Base-by-base conservation (phyloP, 1,140 invertebrate genomes). In the Lasaia peninsularis region DNA sequence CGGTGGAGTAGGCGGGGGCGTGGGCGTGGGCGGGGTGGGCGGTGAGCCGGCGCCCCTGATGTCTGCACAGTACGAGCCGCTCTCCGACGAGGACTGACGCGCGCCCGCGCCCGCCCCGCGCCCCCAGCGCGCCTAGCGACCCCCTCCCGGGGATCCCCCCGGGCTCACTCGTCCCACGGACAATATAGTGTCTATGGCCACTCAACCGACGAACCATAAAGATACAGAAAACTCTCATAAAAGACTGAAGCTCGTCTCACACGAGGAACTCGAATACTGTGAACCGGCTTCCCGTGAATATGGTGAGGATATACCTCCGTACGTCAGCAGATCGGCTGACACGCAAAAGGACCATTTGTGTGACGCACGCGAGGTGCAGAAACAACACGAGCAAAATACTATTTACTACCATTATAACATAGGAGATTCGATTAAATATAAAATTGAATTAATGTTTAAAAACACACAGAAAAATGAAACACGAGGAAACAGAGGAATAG, bases 21-120 rank as follows among this genome's bases (percentile, higher is more conserved):
- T 83, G 67, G 67, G 66, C 71, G 89, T 76, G 44, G 88, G 78
- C 81, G 88, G 11, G 89, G 32, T n/a, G 11, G 32, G 8, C 14
- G 35, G 14, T 34, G 95, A 96, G 85, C 94, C 95, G 16, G 94
- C 95, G 71, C 95, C 95, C 28, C 89, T 96, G 50, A 91, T 97
- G 70, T 95, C 94, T 14, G 93, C 94, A 57, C 95, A 96, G 81
- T 97, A 96, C 84, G 96, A 96, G 85, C 94, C 95, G 16, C 90
- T 97, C 1, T 96, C 95, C 56, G 96, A 96, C 88, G 96, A 97
- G 89, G 96, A 96, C 91, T 96, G 85, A 88, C 82, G 58, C 40
- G 59, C 56, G 69, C 65, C 37, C 57, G 54, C 67, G 60, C 62
- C 65, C 60, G 63, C 58, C 62, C 56, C 65, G 63, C 59, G 55